Base-by-base conservation (phyloP, 2,113 vertebrate species). In the Gila orcuttii region DNA sequence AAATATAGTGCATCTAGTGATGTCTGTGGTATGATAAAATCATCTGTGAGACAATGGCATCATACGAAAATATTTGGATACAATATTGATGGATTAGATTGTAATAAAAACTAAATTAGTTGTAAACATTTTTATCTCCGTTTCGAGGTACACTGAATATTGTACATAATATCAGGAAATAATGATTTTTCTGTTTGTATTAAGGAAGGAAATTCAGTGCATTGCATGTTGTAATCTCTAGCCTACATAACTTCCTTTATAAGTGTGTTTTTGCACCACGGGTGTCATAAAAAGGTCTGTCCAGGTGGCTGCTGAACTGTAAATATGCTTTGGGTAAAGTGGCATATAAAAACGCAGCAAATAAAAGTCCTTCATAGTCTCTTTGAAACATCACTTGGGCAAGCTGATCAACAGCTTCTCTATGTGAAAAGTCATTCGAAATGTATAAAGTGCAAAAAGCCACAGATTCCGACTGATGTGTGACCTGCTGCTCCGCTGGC, bases 381-480 rank as follows among this genome's bases (percentile, higher is more conserved):
- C 10, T 45, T 6, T 47, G 39, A 21, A 36, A 79, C 31, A 59
- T 59, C 31, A 79, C 8, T 9, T 31, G 33, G 8, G 79, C 79
- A 82, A 52, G 42, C 42, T 82, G 45, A 36, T 28, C 62, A 31
- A 36, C 64, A 82, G 64, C 55, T 68, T 52, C 19, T 21, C 79
- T 50, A 50, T 66, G 79, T 79, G 57, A 45, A 82, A 82, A 52
- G 15, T 52, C 3, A 25, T 9, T 21, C 7, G 13, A 69, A 50
- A 82, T 82, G 80, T 55, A 55, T 66, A 82, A 69, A 82, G 80
- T 52, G 80, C 80, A 82, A 82, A 82, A 55, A 68, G 80, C 80
- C 80, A 80, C 36, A 64, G 79, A 64, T 80, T 31, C 79, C 79
- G 3, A 80, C 79, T 80, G 80, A 69, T 69, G 45, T 23, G 2